Evolutionary conservation across 2,888 invertebrate species (phyloP), one percentile per base, ranked within the genome.

Genomic region (Steromphala cineraria): DNA sequence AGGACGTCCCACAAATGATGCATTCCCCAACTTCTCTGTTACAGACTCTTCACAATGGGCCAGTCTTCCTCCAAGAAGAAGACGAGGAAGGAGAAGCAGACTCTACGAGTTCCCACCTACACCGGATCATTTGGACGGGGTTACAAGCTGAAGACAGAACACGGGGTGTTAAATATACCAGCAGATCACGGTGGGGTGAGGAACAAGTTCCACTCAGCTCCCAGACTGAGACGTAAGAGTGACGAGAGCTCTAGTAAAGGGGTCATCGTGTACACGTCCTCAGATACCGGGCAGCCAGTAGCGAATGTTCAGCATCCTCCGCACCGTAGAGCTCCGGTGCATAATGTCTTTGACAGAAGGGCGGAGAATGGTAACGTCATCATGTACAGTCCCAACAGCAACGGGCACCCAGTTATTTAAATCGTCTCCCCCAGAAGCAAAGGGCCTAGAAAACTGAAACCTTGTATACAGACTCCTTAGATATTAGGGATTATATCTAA

Each of bases 161-260:
- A 71, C 28, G 71, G 36, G 4, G 17, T 71, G 19, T 24, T 71
- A 10, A 71, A 28, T 71, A n/a, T 71, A 4, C 40, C 71, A 2
- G 36, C 31, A 5, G 28, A 24, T 2, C 10, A 71, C 19, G 71
- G 71, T 0, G 17, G n/a, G 10, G 71, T 40, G 17, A 36, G 19
- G 31, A 71, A 71, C 19, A 71, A 71, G 71, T 71, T 71, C 40
- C 71, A 71, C 36, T 28, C 71, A 36, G 36, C 31, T n/a, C 71
- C 71, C 1, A 8, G 71, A 10, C 71, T 28, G n/a, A 24, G 67
- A 31, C n/a, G 40, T 10, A 19, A n/a, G n/a, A 36, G 36, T 19
- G 71, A 71, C 36, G 71, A 40, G 19, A 71, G 71, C 10, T 46
- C 46, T 46, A 3, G 8, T 10, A 71, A 36, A 13, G 71, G 71